phyloP scores from a whole-genome alignment of 2,113 vertebrate genomes.

The Hemichromis elongatus region DNA sequence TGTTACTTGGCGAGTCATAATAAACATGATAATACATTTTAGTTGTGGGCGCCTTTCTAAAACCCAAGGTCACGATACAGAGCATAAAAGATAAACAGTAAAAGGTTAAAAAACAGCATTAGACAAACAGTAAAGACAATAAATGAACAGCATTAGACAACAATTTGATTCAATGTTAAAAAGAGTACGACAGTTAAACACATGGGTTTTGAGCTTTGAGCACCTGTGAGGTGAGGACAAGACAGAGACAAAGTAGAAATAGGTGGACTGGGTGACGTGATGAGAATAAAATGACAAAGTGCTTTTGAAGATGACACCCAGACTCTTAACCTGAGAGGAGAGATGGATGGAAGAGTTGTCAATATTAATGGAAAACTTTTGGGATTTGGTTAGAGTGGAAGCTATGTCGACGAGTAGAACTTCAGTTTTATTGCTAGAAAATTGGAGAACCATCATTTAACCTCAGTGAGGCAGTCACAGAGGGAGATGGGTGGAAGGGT shows the following conservation, averaged over 20 bases:
- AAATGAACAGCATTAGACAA: background rate
- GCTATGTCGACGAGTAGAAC: background rate
- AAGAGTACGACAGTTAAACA: background rate
- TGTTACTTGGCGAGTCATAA: background rate
- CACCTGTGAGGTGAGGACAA: background rate
- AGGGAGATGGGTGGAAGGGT: background rate
- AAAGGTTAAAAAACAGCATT: no score
- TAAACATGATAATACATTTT: background rate
- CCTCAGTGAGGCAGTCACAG: background rate
- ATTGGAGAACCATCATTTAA: background rate
- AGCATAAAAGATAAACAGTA: background rate
- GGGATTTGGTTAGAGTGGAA: background rate
- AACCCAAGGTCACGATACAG: background rate
- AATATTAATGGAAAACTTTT: background rate
- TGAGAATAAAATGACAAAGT: background rate
- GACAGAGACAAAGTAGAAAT: background rate
- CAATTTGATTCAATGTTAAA: background rate
- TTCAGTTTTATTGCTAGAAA: background rate
- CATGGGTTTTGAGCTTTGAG: background rate
- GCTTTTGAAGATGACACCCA: no score
- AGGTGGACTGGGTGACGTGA: background rate
- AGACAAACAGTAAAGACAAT: background rate
- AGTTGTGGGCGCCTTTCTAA: background rate
- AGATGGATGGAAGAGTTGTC: background rate
- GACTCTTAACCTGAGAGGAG: background rate